Evolutionary conservation across 2,797 vertebrate genomes (phyloP).

Genomic region (Gorsachius magnificus): DNA sequence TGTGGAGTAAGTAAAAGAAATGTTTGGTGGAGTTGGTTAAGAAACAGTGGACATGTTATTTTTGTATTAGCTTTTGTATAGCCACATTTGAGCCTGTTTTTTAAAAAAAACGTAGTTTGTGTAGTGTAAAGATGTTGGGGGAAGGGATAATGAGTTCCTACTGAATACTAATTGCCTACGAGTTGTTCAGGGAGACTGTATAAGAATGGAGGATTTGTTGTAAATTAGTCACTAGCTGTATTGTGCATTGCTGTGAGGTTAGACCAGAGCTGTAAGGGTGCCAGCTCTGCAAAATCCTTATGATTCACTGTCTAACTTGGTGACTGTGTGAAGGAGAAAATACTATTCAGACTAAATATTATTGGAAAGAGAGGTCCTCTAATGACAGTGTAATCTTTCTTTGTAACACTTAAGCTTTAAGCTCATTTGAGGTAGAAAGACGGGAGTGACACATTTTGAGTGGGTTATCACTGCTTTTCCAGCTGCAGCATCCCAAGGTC

Average conservation of each 20-base stretch:
- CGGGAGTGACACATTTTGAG: not conserved
- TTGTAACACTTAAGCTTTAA: not conserved
- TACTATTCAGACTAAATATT: constrained; percentile 13
- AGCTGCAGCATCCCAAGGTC: not conserved
- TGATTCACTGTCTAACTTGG: constrained; percentile 43
- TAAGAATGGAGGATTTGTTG: constrained; percentile 78
- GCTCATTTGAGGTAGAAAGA: constrained; percentile 18
- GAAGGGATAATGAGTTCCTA: constrained; percentile 75
- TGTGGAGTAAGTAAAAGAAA: constrained; percentile 16
- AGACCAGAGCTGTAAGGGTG: constrained; percentile 58
- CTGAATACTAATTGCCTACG: constrained; percentile 78
- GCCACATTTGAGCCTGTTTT: constrained; percentile 27
- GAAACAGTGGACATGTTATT: constrained; percentile 26
- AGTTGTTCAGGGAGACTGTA: constrained; percentile 73
- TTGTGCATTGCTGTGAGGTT: constrained; percentile 65
- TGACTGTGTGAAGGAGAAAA: constrained; percentile 24
- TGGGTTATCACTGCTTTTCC: constrained; percentile 11
- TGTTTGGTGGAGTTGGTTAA: constrained; percentile 5
- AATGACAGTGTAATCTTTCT: not conserved
- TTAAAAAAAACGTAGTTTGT: constrained; percentile 48
- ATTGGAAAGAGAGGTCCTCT: not conserved
- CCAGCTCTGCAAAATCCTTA: constrained; percentile 59
- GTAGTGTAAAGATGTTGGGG: constrained; percentile 69
- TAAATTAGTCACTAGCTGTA: constrained; percentile 76
- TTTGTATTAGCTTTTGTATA: constrained; percentile 39